phyloP scores from a whole-genome alignment of 2,113 vertebrate species.

The Pachypanchax playfairii region DNA sequence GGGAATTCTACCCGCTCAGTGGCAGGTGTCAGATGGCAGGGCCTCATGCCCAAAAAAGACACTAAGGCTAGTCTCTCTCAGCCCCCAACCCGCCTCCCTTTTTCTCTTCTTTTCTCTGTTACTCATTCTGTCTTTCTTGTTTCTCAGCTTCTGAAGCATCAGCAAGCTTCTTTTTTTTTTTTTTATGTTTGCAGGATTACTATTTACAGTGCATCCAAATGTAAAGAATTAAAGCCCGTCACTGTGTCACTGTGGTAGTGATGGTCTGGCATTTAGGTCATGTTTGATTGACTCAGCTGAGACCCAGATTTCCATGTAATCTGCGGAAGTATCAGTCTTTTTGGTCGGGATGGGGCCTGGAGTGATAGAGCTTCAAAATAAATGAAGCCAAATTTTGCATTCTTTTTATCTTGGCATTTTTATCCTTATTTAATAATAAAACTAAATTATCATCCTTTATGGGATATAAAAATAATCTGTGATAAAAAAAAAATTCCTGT shows the following conservation, averaged over 20 bases:
- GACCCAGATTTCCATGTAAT: constrained; percentile 38
- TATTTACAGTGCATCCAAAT: neutral
- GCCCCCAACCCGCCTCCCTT: constrained; percentile 18
- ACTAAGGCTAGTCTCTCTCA: constrained; percentile 67
- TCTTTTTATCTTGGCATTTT: too few species aligned
- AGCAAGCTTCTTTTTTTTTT: constrained; percentile 29
- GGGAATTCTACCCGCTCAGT: constrained; percentile 70
- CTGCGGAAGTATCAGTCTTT: constrained; percentile 3
- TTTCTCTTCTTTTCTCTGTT: constrained; percentile 13
- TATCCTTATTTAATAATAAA: too few species aligned
- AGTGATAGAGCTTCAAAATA: too few species aligned
- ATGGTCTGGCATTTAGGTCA: constrained; percentile 37
- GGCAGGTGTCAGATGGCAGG: constrained; percentile 81
- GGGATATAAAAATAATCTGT: too few species aligned
- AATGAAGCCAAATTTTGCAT: too few species aligned
- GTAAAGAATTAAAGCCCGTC: constrained; percentile 7
- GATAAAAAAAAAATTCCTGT: too few species aligned
- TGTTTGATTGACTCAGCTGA: constrained; percentile 30
- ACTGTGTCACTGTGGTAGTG: constrained; percentile 12
- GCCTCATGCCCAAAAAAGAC: constrained; percentile 73
- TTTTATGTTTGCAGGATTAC: too few species aligned
- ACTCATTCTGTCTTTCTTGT: constrained; percentile 10
- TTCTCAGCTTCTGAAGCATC: constrained; percentile 24
- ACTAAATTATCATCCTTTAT: too few species aligned
- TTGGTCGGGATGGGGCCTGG: neutral